phyloP scores from a whole-genome alignment of 2,888 invertebrate species.

The Rhaphigaster nebulosa region DNA sequence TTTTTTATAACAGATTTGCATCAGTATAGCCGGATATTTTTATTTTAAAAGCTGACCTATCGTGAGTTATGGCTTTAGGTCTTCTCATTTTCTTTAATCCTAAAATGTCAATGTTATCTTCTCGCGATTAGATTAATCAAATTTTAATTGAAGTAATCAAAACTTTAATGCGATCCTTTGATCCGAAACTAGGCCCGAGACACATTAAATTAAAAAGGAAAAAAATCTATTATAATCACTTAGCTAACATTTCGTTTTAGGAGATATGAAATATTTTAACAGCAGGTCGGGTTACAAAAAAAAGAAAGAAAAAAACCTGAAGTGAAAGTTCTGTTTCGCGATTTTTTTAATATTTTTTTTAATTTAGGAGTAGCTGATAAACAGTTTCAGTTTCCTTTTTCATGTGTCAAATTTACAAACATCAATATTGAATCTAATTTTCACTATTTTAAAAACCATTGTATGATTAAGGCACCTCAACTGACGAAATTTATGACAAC shows the following conservation, averaged over 20 bases:
- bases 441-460: no score
- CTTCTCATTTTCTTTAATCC: background rate
- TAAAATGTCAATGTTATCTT: background rate
- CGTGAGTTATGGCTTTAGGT: background rate
- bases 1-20: background rate
- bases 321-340: no score
- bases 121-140: background rate
- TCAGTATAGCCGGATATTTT: background rate
- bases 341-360: no score
- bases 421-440: no score
- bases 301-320: no score
- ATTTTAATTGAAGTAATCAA: background rate
- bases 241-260: background rate
- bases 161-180: background rate
- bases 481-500: no score
- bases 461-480: no score
- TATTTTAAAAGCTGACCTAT: background rate
- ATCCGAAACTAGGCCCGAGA: background rate
- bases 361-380: no score
- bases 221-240: background rate
- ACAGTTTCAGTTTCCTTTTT: no score
- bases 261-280: no score
- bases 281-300: no score
- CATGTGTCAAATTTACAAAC: no score
- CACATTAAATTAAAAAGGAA: background rate